These are phyloP conservation scores for Plotosus lineatus DNA, from an alignment of 2,113 vertebrate genomes.

Conservation along the genomic window DNA sequence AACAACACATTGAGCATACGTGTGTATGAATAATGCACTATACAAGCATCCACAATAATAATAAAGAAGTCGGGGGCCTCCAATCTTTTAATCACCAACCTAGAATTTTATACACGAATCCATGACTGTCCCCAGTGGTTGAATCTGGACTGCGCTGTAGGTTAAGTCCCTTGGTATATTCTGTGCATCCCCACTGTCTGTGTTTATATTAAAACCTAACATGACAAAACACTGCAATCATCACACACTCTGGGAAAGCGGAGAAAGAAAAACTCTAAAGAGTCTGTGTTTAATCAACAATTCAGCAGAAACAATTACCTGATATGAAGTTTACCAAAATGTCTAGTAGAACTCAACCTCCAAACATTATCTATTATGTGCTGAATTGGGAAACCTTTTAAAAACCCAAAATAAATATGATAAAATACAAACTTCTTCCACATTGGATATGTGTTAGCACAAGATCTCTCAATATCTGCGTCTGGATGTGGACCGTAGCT, in stretches of 20 bases:
- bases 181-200: conserved; percentile 55
- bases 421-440: conserved; percentile 60
- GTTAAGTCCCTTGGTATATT: conserved; percentile 52
- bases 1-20: too few relatives aligned
- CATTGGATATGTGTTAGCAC: conserved; percentile 46
- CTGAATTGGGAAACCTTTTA: conserved; percentile 67
- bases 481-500: conserved; percentile 32
- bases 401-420: conserved; percentile 59
- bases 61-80: too few relatives aligned
- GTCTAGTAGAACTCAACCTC: conserved; percentile 49
- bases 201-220: conserved; percentile 52
- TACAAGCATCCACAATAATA: too few relatives aligned
- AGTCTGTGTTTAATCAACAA: conserved; percentile 64
- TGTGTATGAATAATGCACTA: too few relatives aligned
- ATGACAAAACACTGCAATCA: conserved; percentile 16
- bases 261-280: conserved; percentile 42
- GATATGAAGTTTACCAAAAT: conserved; percentile 58
- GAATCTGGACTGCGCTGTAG: conserved; percentile 23
- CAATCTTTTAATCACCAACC: too few relatives aligned
- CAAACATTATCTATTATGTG: conserved; percentile 64
- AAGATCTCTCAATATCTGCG: conserved; percentile 54
- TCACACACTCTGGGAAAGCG: conserved; percentile 10
- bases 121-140: conserved; percentile 58
- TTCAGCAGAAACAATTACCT: conserved; percentile 64
- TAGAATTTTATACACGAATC: too few relatives aligned